Evolutionary conservation across 2,888 invertebrate species (phyloP).

Genomic region (Arge pagana): DNA sequence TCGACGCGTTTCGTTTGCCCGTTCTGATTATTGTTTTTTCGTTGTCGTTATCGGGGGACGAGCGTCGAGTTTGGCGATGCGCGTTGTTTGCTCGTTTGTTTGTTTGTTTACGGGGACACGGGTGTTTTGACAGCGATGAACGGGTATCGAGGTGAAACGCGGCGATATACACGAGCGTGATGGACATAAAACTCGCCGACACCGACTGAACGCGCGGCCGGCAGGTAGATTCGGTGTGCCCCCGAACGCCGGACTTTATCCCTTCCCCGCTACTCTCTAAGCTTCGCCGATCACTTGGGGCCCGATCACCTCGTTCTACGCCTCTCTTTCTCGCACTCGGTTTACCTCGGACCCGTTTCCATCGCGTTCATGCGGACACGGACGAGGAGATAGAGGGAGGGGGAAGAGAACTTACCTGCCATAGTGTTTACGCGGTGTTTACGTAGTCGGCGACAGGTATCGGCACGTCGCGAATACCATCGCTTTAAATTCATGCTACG

Average conservation of each 20-base stretch:
- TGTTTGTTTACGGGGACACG: slow-evolving; percentile 8
- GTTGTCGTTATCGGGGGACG: no score
- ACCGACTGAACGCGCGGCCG: slow-evolving; percentile 51
- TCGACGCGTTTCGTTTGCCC: no score
- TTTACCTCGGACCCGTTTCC: no score
- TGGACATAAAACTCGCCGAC: slow-evolving; percentile 55
- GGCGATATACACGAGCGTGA: slow-evolving; percentile 29
- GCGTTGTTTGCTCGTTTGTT: not conserved
- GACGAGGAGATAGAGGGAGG: no score
- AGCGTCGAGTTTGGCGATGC: not conserved
- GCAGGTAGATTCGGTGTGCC: slow-evolving; percentile 50
- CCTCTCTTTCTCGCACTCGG: slow-evolving; percentile 13
- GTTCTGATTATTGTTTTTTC: no score
- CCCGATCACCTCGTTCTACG: no score
- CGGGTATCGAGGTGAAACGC: slow-evolving; percentile 1
- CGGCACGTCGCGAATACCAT: not conserved
- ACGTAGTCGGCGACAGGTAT: not conserved
- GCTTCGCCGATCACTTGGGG: no score
- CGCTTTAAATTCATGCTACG: no score
- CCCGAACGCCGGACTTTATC: slow-evolving; percentile 16
- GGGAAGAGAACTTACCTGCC: not conserved
- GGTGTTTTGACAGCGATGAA: slow-evolving; percentile 21
- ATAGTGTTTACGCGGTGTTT: not conserved
- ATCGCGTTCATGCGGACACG: no score
- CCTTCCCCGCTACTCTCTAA: not conserved